Base-by-base conservation (phyloP, 2,113 vertebrate genomes). In the Oncorhynchus tshawytscha region DNA sequence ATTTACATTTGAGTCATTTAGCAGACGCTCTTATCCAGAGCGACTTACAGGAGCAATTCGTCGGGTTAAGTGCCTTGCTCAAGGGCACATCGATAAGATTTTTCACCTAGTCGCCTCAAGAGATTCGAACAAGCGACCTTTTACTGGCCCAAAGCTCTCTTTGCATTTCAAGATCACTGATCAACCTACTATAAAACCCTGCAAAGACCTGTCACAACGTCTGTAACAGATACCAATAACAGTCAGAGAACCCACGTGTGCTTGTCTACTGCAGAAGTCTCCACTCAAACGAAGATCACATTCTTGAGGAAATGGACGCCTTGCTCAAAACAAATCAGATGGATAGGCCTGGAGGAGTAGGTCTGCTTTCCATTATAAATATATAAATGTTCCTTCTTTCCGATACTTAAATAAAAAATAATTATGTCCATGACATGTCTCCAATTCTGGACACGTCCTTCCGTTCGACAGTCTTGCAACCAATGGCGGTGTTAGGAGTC, bases 301-400 rank as follows among this genome's bases (percentile, higher is more conserved):
- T 71, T 70, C 73, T 71, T 65, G n/a, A 29, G 51, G 75, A 73
- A 18, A 66, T 57, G 70, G 75, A 78, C 49, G 57, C 72, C 72
- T 27, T 54, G 31, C 24, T 25, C 67, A 72, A 29, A 39, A 48
- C 39, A 70, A 71, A 54, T 54, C 24, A 71, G 74, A 83, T 16
- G 25, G 67, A 78, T 27, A 60, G 62, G 65, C 75, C 64, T 67
- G 73, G 34, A 79, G 27, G 62, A 77, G 59, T n/a, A 39, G 80
- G 79, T 84, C 82, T 77, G 73, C 59, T 71, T 67, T 77, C 67
- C 67, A 78, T 90, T 94, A 95, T 92, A 95, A 95, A 93, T 92
- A 93, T 89, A 95, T 93, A 94, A 92, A 83, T 87, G 87, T 93
- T 91, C 91, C 87, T 88, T 45, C 39, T 45, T 45, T 62, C 31